Evolutionary conservation across 2,888 invertebrate genomes (phyloP).

Genomic region (Lobophora halterata): DNA sequence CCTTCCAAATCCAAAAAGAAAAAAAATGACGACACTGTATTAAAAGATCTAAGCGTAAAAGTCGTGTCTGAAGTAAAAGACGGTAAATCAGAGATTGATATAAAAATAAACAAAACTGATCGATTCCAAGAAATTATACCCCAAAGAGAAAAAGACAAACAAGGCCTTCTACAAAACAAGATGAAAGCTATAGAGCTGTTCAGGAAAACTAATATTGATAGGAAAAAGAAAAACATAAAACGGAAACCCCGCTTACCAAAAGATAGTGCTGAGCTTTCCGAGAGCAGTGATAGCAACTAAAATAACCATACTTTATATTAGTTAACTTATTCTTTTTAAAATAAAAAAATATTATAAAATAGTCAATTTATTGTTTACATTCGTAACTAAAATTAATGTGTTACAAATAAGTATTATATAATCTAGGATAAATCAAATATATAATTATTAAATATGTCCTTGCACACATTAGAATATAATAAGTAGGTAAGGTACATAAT

Average conservation of each 20-base stretch:
- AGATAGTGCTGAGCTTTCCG: conserved; percentile 84
- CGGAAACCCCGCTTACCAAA: conserved; percentile 71
- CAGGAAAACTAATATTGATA: conserved; percentile 83
- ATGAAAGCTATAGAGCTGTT: conserved; percentile 88
- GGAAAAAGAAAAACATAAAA: conserved; percentile 70
- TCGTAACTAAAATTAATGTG: conserved; percentile 44
- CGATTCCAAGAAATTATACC: conserved; percentile 83
- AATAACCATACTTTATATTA: background rate
- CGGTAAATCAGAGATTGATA: conserved; percentile 47
- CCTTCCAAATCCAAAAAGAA: conserved; percentile 46
- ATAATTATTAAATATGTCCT: conserved; percentile 40
- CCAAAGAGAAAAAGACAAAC: conserved; percentile 85
- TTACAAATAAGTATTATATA: conserved; percentile 36
- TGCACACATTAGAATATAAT: conserved; percentile 27
- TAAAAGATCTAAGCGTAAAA: conserved; percentile 49
- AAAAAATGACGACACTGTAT: conserved; percentile 40
- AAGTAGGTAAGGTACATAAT: too few species aligned
- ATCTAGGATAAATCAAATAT: conserved; percentile 35
- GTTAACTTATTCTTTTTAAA: conserved; percentile 21
- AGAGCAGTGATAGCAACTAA: conserved; percentile 81
- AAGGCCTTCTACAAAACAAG: conserved; percentile 84
- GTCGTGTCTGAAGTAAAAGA: conserved; percentile 48
- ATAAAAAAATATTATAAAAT: conserved; percentile 59
- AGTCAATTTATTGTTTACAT: conserved; percentile 72
- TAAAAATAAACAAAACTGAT: conserved; percentile 60